Evolutionary conservation across 2,113 vertebrate genomes (phyloP), one percentile per base, ranked within the genome.

Genomic region (Triplophysa rosa): DNA sequence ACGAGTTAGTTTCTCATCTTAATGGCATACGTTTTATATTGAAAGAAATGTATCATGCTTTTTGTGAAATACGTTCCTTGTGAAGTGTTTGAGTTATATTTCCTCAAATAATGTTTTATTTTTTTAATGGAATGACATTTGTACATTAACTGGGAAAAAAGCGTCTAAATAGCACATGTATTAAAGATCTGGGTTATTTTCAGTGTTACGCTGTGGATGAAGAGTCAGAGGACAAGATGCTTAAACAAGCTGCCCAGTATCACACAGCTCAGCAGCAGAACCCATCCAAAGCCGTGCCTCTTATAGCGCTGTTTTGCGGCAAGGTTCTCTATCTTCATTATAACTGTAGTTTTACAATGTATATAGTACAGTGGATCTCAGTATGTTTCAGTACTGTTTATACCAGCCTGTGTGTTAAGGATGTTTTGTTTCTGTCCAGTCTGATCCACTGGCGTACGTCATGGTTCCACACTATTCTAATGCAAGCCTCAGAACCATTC

Each of bases 391-490:
- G 24, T 69, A 8, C 2, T 52, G 19, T 42, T 29, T 67, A 12
- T 26, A 56, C 7, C 10, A 58, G 47, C 19, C 12, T 58, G 33
- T 75, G 52, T 9, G 9, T 62, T 3, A 23, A 37, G 8, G 33
- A 1, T 68, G 5, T 63, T 54, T 5, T 72, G 47, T 59, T 63
- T 26, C 49, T 77, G 8, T 78, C n/a, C 77, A 95, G 94, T 91
- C 90, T 70, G 93, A 95, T 86, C 94, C 94, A 70, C 71, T 95
- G 76, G 88, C 89, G 4, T 95, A 95, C 82, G 76, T 95, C 79
- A 92, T 94, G 91, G 89, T 94, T n/a, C 93, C 94, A 0, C 94
- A 94, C 83, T 93, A 93, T 72, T 87, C 90, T 42, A 89, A 84
- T 71, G 90, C 91, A 83, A 92, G 86, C 84, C 82, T 95, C 67